Conservation (phyloP, 2,113 vertebrate species). For the Archilochus colubris region DNA sequence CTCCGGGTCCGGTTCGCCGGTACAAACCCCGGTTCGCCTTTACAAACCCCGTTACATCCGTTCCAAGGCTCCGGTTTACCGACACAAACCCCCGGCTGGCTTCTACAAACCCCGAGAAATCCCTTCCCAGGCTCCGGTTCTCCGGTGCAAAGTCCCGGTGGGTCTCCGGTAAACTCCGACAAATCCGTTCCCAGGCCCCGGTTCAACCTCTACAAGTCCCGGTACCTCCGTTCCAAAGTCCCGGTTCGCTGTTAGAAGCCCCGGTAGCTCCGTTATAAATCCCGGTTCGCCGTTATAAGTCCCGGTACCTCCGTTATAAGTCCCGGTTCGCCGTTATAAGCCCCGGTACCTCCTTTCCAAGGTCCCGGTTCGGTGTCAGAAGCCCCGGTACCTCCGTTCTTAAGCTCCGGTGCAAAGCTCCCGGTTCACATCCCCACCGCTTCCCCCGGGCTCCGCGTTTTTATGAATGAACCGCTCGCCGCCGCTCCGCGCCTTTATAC, state of each 20-base stretch:
- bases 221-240: not conserved
- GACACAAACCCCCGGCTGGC: not conserved
- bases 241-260: not conserved
- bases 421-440: not conserved
- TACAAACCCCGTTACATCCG: not conserved
- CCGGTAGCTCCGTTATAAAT: not conserved
- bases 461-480: conserved; percentile 90
- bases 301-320: not conserved
- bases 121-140: too few relatives aligned
- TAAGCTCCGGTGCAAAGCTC: too few relatives aligned
- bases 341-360: too few relatives aligned
- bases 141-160: too few relatives aligned
- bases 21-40: not conserved
- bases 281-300: not conserved
- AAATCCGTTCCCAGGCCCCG: too few relatives aligned
- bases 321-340: not conserved
- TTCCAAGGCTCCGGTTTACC: not conserved
- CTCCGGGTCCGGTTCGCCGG: not conserved
- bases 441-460: conserved; percentile 41
- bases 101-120: not conserved
- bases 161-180: too few relatives aligned
- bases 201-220: too few relatives aligned
- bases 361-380: too few relatives aligned
- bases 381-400: too few relatives aligned
- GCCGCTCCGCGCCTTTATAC: conserved; percentile 73